Evolutionary conservation across 2,888 invertebrate genomes (phyloP).

Genomic region (Mythimna vitellina): DNA sequence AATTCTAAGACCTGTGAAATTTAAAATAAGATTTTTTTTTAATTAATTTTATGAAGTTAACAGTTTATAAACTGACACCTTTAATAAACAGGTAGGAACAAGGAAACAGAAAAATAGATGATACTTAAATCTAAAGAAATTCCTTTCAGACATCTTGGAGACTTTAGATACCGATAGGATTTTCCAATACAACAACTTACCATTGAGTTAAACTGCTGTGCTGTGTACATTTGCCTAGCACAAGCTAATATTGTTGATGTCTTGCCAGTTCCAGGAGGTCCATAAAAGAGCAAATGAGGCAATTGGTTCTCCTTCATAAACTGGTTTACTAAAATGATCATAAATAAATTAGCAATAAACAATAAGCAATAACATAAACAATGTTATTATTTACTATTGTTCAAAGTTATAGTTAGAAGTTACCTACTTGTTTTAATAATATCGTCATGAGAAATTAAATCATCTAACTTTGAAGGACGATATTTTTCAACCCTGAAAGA

Average conservation of each 20-base stretch:
- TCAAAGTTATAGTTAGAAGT: not conserved
- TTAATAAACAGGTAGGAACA: not conserved
- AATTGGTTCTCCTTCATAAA: conserved; percentile 97
- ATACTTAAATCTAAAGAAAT: not conserved
- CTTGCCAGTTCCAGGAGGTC: conserved; percentile 99
- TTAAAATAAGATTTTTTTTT: not conserved
- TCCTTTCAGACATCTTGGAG: not conserved
- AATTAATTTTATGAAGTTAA: not conserved
- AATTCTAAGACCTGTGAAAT: conserved; percentile 94
- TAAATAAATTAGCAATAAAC: conserved; percentile 88
- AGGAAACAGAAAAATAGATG: not conserved
- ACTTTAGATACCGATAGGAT: not conserved
- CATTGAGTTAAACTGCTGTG: conserved; percentile 98
- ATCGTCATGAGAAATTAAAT: conserved; percentile 99
- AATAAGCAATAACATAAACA: conserved; percentile 3
- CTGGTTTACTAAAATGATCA: conserved; percentile 89
- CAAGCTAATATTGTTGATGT: conserved; percentile 99
- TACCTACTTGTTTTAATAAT: conserved; percentile 98
- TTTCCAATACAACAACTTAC: conserved; percentile 85
- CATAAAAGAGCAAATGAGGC: conserved; percentile 99
- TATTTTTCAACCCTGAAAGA: conserved; percentile 98
- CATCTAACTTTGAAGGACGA: conserved; percentile 96
- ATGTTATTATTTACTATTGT: not conserved
- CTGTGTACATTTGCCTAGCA: conserved; percentile 97
- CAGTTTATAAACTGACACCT: not conserved